These are phyloP conservation scores for Panthera leo DNA, from an alignment of 2,113 vertebrate genomes.

Conservation along the genomic window DNA sequence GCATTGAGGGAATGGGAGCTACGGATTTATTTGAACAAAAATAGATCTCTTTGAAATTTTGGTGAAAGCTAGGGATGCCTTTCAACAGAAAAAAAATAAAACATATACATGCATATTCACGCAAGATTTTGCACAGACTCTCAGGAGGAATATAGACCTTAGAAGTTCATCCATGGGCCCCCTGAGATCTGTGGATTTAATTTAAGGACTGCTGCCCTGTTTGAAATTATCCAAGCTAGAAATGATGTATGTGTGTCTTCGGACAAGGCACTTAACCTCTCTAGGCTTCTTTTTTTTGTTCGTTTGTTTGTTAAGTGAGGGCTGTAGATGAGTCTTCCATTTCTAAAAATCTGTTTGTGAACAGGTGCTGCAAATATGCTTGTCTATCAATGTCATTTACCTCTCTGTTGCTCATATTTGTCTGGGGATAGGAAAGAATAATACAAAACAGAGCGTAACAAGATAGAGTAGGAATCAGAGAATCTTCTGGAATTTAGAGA, in stretches of 20 bases:
- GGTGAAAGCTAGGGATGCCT: not conserved
- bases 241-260: not conserved
- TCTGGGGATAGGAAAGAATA: not conserved
- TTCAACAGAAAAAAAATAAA: not conserved
- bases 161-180: not conserved
- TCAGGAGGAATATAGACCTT: not conserved
- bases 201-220: not conserved
- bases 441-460: not conserved
- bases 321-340: not conserved
- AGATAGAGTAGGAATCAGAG: not conserved
- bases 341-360: not conserved
- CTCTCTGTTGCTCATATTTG: not conserved
- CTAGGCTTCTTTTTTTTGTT: not conserved
- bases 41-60: conserved; percentile 14
- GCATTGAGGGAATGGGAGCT: not conserved
- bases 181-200: not conserved
- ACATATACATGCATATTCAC: not conserved
- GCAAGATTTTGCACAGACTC: not conserved
- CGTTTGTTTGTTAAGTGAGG: not conserved
- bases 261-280: not conserved
- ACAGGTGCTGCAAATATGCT: not conserved
- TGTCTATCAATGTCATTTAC: not conserved
- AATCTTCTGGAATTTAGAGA: not conserved
- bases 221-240: not conserved
- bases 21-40: conserved; percentile 28